Conservation (phyloP, 2,888 invertebrate genomes). For the Poecilus cupreus region DNA sequence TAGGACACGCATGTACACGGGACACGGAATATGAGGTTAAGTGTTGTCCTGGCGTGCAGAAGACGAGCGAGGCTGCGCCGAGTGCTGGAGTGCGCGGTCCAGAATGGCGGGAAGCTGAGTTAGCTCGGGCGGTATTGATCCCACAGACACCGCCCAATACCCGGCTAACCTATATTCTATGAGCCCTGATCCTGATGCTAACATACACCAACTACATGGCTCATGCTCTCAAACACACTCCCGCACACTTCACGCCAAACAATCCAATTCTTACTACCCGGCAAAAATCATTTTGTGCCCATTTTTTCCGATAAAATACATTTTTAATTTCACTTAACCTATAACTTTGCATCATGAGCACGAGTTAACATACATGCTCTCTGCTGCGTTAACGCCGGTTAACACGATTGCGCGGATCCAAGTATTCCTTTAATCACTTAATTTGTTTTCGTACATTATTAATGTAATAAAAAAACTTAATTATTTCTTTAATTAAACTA, state of each 20-base stretch:
- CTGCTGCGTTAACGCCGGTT: too few species aligned
- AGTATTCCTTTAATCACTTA: too few species aligned
- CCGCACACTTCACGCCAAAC: neutral
- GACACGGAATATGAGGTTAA: neutral
- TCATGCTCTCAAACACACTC: neutral
- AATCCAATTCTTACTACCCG: neutral
- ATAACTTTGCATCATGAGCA: neutral
- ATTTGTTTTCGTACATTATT: too few species aligned
- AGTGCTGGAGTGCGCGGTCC: slow-evolving; percentile 23
- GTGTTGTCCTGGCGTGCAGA: neutral
- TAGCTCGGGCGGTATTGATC: slow-evolving; percentile 43
- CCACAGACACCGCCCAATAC: slow-evolving; percentile 56
- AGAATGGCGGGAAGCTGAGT: slow-evolving; percentile 53
- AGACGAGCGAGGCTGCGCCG: neutral
- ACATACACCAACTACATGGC: neutral
- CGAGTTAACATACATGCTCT: neutral
- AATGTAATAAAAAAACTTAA: too few species aligned
- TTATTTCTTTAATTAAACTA: too few species aligned
- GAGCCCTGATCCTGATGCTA: slow-evolving; percentile 46
- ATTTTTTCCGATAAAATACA: neutral
- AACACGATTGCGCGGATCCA: too few species aligned
- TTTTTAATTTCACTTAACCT: slow-evolving; percentile 4
- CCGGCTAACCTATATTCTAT: slow-evolving; percentile 57
- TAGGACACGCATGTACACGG: neutral
- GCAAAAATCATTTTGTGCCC: neutral